phyloP scores from a whole-genome alignment of 1,140 invertebrate genomes.

The Trichonephila clavipes region DNA sequence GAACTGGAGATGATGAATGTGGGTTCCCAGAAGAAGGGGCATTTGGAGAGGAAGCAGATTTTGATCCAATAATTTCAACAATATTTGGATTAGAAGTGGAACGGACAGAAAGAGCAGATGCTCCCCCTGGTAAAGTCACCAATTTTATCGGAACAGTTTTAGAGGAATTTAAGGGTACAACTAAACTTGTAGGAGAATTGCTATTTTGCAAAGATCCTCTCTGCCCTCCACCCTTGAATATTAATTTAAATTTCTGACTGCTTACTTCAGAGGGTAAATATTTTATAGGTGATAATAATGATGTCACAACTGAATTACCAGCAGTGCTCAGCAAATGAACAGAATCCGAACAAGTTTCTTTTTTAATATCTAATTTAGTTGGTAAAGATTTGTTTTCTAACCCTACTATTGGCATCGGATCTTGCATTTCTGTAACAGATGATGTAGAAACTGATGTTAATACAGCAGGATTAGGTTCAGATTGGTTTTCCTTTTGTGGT shows the following conservation, averaged over 20 bases:
- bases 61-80: slow-evolving; percentile 73
- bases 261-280: slow-evolving; percentile 66
- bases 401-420: slow-evolving; percentile 4
- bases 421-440: slow-evolving; percentile 26
- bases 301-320: slow-evolving; percentile 69
- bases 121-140: slow-evolving; percentile 79
- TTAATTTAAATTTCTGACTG: slow-evolving; percentile 72
- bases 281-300: slow-evolving; percentile 66
- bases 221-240: slow-evolving; percentile 72
- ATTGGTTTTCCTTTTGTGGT: slow-evolving; percentile 42
- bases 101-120: slow-evolving; percentile 58
- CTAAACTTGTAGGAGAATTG: slow-evolving; percentile 71
- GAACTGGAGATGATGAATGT: slow-evolving; percentile 74
- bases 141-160: slow-evolving; percentile 81
- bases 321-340: slow-evolving; percentile 58
- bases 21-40: slow-evolving; percentile 58
- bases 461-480: slow-evolving; percentile 27
- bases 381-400: slow-evolving; percentile 45
- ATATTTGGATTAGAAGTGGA: slow-evolving; percentile 74
- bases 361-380: slow-evolving; percentile 59
- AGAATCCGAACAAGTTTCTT: slow-evolving; percentile 63
- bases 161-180: slow-evolving; percentile 76
- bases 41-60: slow-evolving; percentile 57
- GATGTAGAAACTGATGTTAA: slow-evolving; percentile 37
- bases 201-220: slow-evolving; percentile 36